Percentiles rank a stretch among this genome's conserved stretches.
phyloP scores from a whole-genome alignment of 2,113 vertebrate species.

The Amphiprion percula region DNA sequence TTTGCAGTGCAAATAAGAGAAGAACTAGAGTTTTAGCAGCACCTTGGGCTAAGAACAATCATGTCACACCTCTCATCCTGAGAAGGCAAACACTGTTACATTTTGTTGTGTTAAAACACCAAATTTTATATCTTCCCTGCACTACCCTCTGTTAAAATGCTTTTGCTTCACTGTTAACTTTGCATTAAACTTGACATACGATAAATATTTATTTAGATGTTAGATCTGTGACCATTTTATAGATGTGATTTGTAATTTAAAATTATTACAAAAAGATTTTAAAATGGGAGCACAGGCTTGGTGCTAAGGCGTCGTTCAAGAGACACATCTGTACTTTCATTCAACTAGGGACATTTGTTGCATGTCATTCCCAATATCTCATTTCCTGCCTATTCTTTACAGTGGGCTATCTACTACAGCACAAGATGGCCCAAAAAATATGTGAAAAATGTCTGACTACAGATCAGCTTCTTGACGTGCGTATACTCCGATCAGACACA shows the following conservation, averaged over 20 bases:
- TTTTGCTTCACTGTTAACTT: background rate
- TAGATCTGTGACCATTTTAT: too few species aligned
- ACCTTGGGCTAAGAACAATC: constrained; percentile 47
- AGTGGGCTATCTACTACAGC: too few species aligned
- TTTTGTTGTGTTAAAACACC: constrained; percentile 16
- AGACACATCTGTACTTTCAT: too few species aligned
- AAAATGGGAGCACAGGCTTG: too few species aligned
- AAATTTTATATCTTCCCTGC: background rate
- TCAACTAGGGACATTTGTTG: background rate
- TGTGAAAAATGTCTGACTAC: too few species aligned
- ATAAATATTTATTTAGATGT: constrained; percentile 1
- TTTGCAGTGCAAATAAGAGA: constrained; percentile 43
- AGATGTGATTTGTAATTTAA: too few species aligned
- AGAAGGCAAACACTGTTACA: constrained; percentile 35
- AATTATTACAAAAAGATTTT: too few species aligned
- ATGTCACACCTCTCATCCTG: constrained; percentile 47
- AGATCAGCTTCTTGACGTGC: too few species aligned
- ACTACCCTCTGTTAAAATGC: background rate
- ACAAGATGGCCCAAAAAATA: too few species aligned
- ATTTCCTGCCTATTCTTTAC: too few species aligned
- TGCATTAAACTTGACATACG: background rate
- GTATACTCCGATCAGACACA: too few species aligned
- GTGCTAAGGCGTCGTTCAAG: background rate
- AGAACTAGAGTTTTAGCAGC: constrained; percentile 40
- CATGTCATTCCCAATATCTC: background rate